Evolutionary conservation across 1,140 invertebrate genomes (phyloP).

Genomic region (Zaprionus ornatus): DNA sequence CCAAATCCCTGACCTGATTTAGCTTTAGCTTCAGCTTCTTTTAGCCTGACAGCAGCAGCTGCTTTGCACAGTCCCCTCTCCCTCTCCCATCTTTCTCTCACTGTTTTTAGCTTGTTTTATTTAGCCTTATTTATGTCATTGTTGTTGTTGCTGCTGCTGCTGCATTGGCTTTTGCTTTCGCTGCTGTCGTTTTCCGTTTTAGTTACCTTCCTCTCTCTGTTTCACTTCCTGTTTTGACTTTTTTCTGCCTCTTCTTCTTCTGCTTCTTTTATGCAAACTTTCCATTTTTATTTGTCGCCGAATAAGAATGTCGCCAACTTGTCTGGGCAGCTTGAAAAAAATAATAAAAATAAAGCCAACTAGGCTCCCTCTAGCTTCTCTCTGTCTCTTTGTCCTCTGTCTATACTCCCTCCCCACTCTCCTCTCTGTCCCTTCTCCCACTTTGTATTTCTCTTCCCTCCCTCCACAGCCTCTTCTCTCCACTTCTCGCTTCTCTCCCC

Average conservation of each 20-base stretch:
- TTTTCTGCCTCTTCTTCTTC: constrained; percentile 27
- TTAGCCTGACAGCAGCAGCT: constrained; percentile 5
- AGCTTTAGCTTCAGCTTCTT: constrained; percentile 33
- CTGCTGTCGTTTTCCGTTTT: constrained; percentile 65
- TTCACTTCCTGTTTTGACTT: constrained; percentile 37
- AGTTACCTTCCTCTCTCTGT: constrained; percentile 57
- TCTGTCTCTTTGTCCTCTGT: too few relatives aligned
- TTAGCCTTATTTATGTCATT: constrained; percentile 4
- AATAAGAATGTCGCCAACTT: constrained; percentile 49
- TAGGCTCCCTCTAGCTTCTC: constrained; percentile 12
- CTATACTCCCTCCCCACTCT: too few relatives aligned
- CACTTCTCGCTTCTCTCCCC: constrained; percentile 17
- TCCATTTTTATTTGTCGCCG: constrained; percentile 65
- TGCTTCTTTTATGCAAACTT: constrained; percentile 67
- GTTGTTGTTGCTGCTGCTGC: constrained; percentile 25
- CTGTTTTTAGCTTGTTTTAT: constrained; percentile 18
- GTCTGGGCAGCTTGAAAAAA: constrained; percentile 32
- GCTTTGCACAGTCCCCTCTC: background rate
- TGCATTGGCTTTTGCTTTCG: constrained; percentile 62
- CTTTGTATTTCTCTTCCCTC: constrained; percentile 11
- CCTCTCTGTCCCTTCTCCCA: too few relatives aligned
- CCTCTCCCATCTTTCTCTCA: background rate
- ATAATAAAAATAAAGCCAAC: constrained; percentile 29
- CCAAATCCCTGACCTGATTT: constrained; percentile 80
- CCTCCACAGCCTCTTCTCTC: constrained; percentile 38